Percentiles rank a stretch among this genome's conserved stretches.
Evolutionary conservation across 2,797 vertebrate species (phyloP).

Genomic region (Pagetopsis macropterus): DNA sequence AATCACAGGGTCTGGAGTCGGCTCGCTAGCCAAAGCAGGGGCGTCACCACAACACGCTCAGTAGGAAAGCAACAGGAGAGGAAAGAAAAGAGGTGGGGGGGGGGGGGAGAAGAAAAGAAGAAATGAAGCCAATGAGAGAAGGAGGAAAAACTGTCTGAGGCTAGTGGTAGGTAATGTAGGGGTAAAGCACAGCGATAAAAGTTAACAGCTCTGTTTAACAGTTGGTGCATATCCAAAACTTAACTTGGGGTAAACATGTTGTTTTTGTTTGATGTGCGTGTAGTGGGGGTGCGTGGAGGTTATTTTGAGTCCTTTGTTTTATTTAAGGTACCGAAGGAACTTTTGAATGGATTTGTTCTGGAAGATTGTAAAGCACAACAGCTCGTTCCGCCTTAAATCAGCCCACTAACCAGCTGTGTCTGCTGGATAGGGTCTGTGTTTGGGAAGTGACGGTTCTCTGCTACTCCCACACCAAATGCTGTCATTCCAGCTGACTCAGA

Average conservation of each 20-base stretch:
- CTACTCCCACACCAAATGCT: constrained; percentile 69
- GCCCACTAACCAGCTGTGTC: constrained; percentile 73
- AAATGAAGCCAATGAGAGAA: constrained; percentile 52
- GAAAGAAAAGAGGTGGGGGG: constrained; percentile 57
- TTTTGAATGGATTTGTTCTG: constrained; percentile 19
- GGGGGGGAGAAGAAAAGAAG: constrained; percentile 45
- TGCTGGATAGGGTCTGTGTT: constrained; percentile 56
- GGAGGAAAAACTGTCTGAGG: constrained; percentile 55
- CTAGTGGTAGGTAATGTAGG: constrained; percentile 42
- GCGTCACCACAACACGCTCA: constrained; percentile 68
- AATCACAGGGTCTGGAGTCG: constrained; percentile 80
- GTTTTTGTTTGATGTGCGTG: constrained; percentile 30
- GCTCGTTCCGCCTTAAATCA: constrained; percentile 38
- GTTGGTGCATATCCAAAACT: constrained; percentile 31
- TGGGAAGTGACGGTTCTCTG: constrained; percentile 64
- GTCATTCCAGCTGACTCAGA: constrained; percentile 71
- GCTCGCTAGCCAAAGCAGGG: constrained; percentile 71
- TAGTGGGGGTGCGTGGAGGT: constrained; percentile 1
- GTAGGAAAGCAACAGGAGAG: constrained; percentile 73
- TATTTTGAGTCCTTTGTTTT: constrained; percentile 4
- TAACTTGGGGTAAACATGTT: constrained; percentile 48
- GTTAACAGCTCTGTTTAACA: constrained; percentile 59
- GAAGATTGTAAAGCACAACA: constrained; percentile 35
- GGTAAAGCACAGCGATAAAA: constrained; percentile 56
- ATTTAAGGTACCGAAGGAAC: constrained; percentile 11